Conservation (phyloP, 2,113 vertebrate species). For the Arizona elegans region DNA sequence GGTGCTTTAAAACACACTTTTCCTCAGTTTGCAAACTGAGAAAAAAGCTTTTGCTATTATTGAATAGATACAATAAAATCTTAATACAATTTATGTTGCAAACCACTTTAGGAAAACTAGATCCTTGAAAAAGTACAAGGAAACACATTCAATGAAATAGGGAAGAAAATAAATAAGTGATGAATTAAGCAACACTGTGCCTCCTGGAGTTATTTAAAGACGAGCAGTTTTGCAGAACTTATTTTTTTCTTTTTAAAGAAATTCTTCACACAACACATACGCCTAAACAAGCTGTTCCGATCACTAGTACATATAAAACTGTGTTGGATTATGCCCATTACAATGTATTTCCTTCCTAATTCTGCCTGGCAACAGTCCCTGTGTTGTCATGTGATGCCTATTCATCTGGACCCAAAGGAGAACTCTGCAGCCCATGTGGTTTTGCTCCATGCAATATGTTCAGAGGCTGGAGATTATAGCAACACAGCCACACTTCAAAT, state of each 20-base stretch:
- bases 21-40: not conserved
- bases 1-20: not conserved
- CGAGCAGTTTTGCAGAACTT: conserved; percentile 7
- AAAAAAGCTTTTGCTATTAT: not conserved
- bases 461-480: not conserved
- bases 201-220: not conserved
- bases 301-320: conserved; percentile 12
- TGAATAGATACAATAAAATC: not conserved
- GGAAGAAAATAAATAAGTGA: not conserved
- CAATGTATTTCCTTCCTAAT: conserved; percentile 25
- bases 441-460: not conserved
- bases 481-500: not conserved
- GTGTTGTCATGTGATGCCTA: not conserved
- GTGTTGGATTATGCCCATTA: conserved; percentile 28
- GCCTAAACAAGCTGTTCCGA: conserved; percentile 29
- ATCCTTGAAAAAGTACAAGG: not conserved
- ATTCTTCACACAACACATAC: conserved; percentile 12
- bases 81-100: not conserved
- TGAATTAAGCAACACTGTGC: not conserved
- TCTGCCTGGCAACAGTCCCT: conserved; percentile 21
- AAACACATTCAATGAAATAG: not conserved
- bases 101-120: not conserved
- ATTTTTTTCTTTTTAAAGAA: conserved; percentile 20
- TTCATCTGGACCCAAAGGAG: conserved; percentile 12
- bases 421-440: not conserved